Evolutionary conservation across 1,140 invertebrate species (phyloP).

Genomic region (Gryllus bimaculatus): DNA sequence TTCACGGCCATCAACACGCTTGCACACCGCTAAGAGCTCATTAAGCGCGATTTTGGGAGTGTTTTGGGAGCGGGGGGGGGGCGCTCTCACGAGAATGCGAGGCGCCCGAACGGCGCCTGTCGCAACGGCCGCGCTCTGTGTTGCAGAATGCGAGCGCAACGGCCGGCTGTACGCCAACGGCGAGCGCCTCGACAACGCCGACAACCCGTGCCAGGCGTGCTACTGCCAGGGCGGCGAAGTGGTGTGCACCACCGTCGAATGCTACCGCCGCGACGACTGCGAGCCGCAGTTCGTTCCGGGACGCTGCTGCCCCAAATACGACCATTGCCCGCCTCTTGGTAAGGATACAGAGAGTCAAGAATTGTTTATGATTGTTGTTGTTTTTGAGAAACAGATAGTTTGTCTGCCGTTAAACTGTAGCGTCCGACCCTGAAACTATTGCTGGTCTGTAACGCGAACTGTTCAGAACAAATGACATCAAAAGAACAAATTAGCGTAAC

Average conservation of each 20-base stretch:
- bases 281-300: slow-evolving; percentile 54
- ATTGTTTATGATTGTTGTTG: too few relatives aligned
- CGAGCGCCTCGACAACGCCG: slow-evolving; percentile 54
- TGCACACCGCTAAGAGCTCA: too few relatives aligned
- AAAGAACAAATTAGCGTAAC: too few relatives aligned
- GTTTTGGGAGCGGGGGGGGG: background rate
- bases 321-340: slow-evolving; percentile 62
- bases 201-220: slow-evolving; percentile 63
- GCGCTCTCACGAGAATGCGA: too few relatives aligned
- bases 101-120: too few relatives aligned
- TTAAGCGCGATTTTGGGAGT: background rate
- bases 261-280: slow-evolving; percentile 63
- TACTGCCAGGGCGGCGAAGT: slow-evolving; percentile 69
- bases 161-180: slow-evolving; percentile 64
- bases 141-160: slow-evolving; percentile 64
- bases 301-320: slow-evolving; percentile 66
- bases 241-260: slow-evolving; percentile 61
- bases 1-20: too few relatives aligned
- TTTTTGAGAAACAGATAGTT: too few relatives aligned
- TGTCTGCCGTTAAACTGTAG: too few relatives aligned
- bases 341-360: slow-evolving; percentile 8
- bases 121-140: slow-evolving; percentile 18
- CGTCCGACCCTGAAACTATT: too few relatives aligned
- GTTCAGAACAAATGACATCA: too few relatives aligned
- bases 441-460: too few relatives aligned